Base-by-base conservation (phyloP, 2,797 vertebrate genomes). In the Garrulus glandarius region DNA sequence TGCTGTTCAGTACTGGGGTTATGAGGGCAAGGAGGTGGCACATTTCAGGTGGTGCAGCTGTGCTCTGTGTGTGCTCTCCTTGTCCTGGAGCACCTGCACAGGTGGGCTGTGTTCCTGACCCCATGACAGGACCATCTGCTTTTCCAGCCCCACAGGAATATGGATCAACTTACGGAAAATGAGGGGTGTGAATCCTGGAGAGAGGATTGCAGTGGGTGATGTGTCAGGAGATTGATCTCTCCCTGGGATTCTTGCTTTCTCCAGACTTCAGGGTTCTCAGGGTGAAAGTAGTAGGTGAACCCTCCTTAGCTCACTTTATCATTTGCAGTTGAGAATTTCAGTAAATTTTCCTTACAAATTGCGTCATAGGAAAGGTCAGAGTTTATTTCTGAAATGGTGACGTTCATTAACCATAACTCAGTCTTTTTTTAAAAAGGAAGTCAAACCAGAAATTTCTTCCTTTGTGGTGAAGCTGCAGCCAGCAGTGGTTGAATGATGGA, bases 41-140 rank as follows among this genome's bases (percentile, higher is more conserved):
- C 0, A 0, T 50, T 44, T 19, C 11, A 6, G 57, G 37, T 32
- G 34, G 1, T 55, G 46, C 46, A 71, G 29, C 27, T 15, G n/a
- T 36, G 46, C 16, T 50, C 41, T 60, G 43, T 8, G 27, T 26
- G 67, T 27, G 37, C 75, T 55, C 74, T 6, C 8, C 53, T 18
- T 53, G 43, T 50, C 41, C 49, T 63, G 19, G 32, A 47, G 59
- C 59, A 57, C 50, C 60, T 77, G 55, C 60, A 13, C 75, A 18
- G 65, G 14, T 34, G 59, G 26, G 46, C 44, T 13, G 27, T 16
- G 57, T 19, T 61, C 76, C 81, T 47, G 49, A 32, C 16, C 43
- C 63, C 0, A 0, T 11, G 32, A 6, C 0, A 0, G 71, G 6
- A 47, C 6, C 41, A 4, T n/a, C 63, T 84, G 37, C 71, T 59